These are phyloP conservation scores for Psammodynastes pulverulentus DNA, from an alignment of 2,113 vertebrate genomes.

Conservation along the genomic window DNA sequence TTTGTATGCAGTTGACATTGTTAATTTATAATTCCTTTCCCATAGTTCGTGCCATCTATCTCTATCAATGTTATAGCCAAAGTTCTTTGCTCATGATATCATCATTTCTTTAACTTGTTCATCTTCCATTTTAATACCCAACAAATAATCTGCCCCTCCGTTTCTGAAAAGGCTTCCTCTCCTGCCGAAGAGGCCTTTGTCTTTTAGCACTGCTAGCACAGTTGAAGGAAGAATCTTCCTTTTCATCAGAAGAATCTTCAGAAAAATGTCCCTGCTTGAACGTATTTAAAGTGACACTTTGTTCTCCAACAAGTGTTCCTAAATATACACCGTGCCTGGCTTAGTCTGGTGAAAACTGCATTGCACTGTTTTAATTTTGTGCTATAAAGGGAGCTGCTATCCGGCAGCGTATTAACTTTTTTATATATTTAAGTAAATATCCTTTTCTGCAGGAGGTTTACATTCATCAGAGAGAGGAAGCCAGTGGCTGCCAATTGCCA, in stretches of 20 bases:
- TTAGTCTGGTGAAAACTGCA: background rate
- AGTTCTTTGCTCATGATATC: too few species aligned
- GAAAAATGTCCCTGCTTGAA: background rate
- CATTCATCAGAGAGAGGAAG: background rate
- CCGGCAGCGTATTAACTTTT: background rate
- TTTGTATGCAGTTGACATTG: too few species aligned
- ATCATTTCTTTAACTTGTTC: too few species aligned
- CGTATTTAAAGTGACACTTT: background rate
- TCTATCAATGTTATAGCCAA: too few species aligned
- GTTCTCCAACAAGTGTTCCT: background rate
- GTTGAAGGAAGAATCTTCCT: background rate
- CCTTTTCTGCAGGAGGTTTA: background rate
- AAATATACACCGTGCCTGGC: background rate
- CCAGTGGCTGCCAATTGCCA: background rate
- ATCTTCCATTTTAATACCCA: too few species aligned
- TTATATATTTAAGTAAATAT: background rate
- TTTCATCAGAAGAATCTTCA: background rate
- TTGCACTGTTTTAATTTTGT: background rate
- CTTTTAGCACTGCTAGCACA: background rate
- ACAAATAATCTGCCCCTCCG: too few species aligned
- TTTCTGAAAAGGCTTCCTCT: background rate
- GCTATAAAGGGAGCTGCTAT: background rate
- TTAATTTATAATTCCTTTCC: too few species aligned
- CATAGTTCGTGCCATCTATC: too few species aligned
- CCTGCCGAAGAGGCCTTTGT: background rate